Percentiles rank a stretch among this genome's conserved stretches.
Conservation (phyloP, 2,797 vertebrate genomes). For the Enoplosus armatus region DNA sequence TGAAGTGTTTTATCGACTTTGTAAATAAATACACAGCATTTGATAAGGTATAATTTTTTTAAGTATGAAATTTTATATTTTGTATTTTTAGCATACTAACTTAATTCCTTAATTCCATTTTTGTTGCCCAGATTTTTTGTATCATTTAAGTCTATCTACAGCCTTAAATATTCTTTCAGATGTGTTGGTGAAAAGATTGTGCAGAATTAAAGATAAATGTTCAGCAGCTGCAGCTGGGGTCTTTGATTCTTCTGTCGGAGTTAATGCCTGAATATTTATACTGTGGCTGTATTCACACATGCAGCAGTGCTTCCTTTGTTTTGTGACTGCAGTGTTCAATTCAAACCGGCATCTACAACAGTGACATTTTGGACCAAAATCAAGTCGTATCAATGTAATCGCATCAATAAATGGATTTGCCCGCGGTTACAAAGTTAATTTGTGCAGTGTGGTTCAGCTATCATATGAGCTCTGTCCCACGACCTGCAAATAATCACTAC, state of each 20-base stretch:
- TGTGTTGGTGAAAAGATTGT: slow-evolving; percentile 75
- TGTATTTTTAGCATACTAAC: slow-evolving; percentile 86
- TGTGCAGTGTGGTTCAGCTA: too few relatives aligned
- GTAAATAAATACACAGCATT: slow-evolving; percentile 84
- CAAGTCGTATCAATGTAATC: not conserved
- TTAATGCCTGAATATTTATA: not conserved
- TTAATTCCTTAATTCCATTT: slow-evolving; percentile 81
- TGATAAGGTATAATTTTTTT: slow-evolving; percentile 83
- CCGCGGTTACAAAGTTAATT: too few relatives aligned
- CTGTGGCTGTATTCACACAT: not conserved
- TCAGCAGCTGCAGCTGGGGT: slow-evolving; percentile 16
- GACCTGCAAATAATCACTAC: too few relatives aligned
- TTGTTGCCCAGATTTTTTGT: slow-evolving; percentile 75
- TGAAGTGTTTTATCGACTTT: slow-evolving; percentile 74
- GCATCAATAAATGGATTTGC: not conserved
- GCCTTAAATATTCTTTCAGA: slow-evolving; percentile 81
- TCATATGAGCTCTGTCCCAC: too few relatives aligned
- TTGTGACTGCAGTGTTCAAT: not conserved
- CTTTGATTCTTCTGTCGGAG: not conserved
- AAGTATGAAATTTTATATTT: slow-evolving; percentile 86
- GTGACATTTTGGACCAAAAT: not conserved
- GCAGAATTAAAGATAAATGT: slow-evolving; percentile 72
- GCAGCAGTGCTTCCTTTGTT: not conserved
- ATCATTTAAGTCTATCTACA: slow-evolving; percentile 72
- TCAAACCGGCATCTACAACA: not conserved